Conservation (phyloP, 1,140 invertebrate genomes). For the Scaptomyza graminum region DNA sequence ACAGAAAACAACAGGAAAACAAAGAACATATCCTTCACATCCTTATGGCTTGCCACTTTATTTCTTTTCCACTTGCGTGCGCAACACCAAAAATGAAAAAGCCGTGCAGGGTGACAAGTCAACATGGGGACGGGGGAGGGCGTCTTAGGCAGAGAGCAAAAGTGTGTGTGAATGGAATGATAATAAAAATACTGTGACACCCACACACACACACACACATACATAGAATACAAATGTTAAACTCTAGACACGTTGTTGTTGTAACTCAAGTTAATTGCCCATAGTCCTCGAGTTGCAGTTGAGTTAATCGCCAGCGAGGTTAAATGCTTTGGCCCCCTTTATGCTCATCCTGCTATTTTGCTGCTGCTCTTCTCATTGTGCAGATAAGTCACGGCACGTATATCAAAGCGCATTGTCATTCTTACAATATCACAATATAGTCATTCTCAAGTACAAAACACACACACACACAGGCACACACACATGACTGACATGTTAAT, state of each 20-base stretch:
- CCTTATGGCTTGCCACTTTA: slow-evolving; percentile 26
- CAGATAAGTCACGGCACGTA: slow-evolving; percentile 59
- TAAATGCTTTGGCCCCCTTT: slow-evolving; percentile 26
- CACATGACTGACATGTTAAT: slow-evolving; percentile 65
- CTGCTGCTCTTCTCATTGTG: slow-evolving; percentile 5
- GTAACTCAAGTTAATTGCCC: slow-evolving; percentile 66
- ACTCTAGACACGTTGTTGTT: slow-evolving; percentile 52
- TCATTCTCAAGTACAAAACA: not conserved
- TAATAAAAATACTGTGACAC: slow-evolving; percentile 48
- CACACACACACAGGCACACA: not conserved
- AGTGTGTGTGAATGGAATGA: slow-evolving; percentile 28
- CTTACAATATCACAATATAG: slow-evolving; percentile 22
- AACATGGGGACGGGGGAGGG: not conserved
- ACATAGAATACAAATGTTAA: not conserved
- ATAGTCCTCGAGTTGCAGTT: slow-evolving; percentile 43
- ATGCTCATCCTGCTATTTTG: slow-evolving; percentile 33
- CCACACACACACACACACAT: not conserved
- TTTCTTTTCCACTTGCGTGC: slow-evolving; percentile 60
- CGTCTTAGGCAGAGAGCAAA: slow-evolving; percentile 3
- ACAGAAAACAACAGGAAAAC: not conserved
- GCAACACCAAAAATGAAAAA: slow-evolving; percentile 21
- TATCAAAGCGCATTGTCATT: slow-evolving; percentile 33
- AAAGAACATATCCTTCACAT: slow-evolving; percentile 6
- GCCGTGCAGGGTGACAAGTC: slow-evolving; percentile 20
- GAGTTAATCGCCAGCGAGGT: slow-evolving; percentile 55